Percentiles rank a stretch among this genome's conserved stretches.
phyloP scores from a whole-genome alignment of 1,140 invertebrate species.

The Gerris buenoi region DNA sequence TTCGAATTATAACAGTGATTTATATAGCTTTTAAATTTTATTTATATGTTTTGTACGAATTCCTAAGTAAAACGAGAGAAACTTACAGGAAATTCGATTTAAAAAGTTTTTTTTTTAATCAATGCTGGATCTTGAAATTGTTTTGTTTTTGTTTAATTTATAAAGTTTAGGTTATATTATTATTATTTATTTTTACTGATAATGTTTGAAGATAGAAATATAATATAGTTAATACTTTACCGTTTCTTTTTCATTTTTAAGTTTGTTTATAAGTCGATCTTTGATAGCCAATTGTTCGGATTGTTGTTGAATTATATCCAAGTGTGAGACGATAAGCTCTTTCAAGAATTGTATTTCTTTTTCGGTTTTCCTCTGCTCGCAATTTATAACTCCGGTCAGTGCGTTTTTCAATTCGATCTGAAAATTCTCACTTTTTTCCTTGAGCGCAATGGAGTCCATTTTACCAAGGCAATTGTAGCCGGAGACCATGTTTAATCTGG shows the following conservation, averaged over 20 bases:
- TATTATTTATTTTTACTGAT: no score
- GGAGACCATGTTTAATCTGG: neutral
- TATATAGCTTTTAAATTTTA: no score
- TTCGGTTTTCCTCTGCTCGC: conserved; percentile 14
- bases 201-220: no score
- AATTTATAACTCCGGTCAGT: neutral
- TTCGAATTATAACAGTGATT: no score
- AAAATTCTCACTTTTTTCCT: neutral
- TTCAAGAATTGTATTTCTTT: conserved; percentile 44
- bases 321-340: conserved; percentile 48
- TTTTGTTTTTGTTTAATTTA: no score
- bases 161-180: no score
- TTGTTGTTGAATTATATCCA: conserved; percentile 57
- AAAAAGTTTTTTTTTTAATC: no score
- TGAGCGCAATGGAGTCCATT: neutral
- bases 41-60: no score
- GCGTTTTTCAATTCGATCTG: neutral
- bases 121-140: no score
- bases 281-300: conserved; percentile 49
- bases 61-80: no score
- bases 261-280: conserved; percentile 42
- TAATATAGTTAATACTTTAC: no score
- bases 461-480: neutral
- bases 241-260: conserved; percentile 49
- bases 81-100: no score